Evolutionary conservation across 2,888 invertebrate genomes (phyloP), one percentile per base, ranked within the genome.

Genomic region (Mythimna ferrago): DNA sequence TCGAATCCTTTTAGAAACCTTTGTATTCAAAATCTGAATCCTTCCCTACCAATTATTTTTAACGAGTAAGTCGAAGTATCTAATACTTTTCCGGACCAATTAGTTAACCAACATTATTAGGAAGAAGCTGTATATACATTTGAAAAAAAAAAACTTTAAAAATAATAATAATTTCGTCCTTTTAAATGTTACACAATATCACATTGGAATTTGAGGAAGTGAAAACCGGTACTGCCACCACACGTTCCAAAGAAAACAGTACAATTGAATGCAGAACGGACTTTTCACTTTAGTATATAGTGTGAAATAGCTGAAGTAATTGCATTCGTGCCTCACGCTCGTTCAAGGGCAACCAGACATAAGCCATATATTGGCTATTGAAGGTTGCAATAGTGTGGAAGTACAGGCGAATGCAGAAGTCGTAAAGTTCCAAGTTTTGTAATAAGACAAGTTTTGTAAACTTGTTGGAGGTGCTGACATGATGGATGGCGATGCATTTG

Each of bases 251-350:
- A 73, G 74, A 68, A 81, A 73, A 69, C 65, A 63, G 69, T 58
- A 71, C 70, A 75, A 78, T 78, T 80, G 81, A 83, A 81, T 79
- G 65, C 67, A 70, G 44, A 76, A 68, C 48, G 38, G 80, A 85
- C 84, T 86, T 86, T 84, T 80, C 85, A 83, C 85, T 86, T 84
- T 85, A 68, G 76, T 76, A 77, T 72, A 83, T 79, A 88, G 90
- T 92, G 90, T 91, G 89, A 91, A 91, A 89, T 88, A 89, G 87
- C 85, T 88, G 83, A 78, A 82, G 89, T 91, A 91, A 93, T 92
- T 93, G 91, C 88, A 87, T 92, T 92, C 93, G 92, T 92, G 93
- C 91, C 85, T 84, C 90, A 90, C 89, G 90, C 73, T 79, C 78
- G 54, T 68, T 74, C 81, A 80, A 81, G 85, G 81, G 26, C 80